Conservation (phyloP, 2,888 invertebrate species). For the Hirtodrosophila alboralis region DNA sequence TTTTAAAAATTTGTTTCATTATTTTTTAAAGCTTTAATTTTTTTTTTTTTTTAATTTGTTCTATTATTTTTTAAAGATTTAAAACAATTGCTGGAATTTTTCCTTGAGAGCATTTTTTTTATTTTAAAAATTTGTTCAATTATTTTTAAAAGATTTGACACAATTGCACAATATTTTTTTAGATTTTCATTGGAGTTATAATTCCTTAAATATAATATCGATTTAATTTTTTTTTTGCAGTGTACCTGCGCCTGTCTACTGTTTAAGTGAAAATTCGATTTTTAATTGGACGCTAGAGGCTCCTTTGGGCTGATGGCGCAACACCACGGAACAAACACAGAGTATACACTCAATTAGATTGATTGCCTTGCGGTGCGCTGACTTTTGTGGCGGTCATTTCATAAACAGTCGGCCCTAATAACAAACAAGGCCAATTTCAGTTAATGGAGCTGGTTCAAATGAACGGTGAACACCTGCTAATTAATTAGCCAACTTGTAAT, state of each 20-base stretch:
- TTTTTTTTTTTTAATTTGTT: too few relatives aligned
- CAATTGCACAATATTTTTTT: too few relatives aligned
- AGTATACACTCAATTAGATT: conserved; percentile 47
- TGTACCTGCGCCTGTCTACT: conserved; percentile 16
- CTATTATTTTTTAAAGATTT: too few relatives aligned
- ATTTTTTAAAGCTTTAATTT: too few relatives aligned
- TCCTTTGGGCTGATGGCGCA: conserved; percentile 1
- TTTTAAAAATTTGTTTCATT: too few relatives aligned
- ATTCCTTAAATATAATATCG: too few relatives aligned
- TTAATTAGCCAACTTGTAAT: conserved; percentile 32
- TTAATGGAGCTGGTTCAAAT: conserved; percentile 36
- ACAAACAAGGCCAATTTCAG: conserved; percentile 24
- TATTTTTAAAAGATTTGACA: too few relatives aligned
- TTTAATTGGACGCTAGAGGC: conserved; percentile 48
- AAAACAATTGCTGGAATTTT: too few relatives aligned
- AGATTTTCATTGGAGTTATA: too few relatives aligned
- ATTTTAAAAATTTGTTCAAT: too few relatives aligned
- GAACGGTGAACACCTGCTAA: conserved; percentile 37
- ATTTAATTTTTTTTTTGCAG: too few relatives aligned
- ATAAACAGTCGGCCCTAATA: conserved; percentile 21
- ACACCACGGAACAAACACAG: neutral
- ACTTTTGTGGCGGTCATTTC: conserved; percentile 2
- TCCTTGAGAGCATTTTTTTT: too few relatives aligned
- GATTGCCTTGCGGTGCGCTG: conserved; percentile 35
- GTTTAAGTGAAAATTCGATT: conserved; percentile 36